Evolutionary conservation across 2,113 vertebrate species (phyloP).

Genomic region (Passerina amoena): DNA sequence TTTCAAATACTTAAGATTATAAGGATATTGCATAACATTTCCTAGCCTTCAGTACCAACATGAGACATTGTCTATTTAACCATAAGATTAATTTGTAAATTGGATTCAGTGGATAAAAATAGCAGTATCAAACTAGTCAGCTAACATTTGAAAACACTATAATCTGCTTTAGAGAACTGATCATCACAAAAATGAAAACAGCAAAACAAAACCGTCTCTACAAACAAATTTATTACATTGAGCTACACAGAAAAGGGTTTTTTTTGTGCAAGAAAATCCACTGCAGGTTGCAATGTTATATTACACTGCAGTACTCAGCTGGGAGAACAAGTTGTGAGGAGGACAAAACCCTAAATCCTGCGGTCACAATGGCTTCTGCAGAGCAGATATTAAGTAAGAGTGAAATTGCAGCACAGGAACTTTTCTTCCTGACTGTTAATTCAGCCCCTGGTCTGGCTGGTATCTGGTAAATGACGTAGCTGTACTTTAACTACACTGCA

Average conservation of each 20-base stretch:
- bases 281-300: not conserved
- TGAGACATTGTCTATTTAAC: not conserved
- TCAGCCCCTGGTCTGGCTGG: not conserved
- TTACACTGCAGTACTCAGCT: not conserved
- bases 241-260: not conserved
- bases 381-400: not conserved
- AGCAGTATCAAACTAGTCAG: not conserved
- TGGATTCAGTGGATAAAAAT: not conserved
- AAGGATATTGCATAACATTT: not conserved
- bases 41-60: not conserved
- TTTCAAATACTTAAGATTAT: not conserved
- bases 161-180: not conserved
- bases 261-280: not conserved
- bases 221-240: not conserved
- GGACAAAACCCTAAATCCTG: not conserved
- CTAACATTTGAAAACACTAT: not conserved
- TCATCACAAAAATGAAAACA: not conserved
- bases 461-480: fast-evolving
- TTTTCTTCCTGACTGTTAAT: not conserved
- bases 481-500: fast-evolving
- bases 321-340: not conserved
- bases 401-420: not conserved
- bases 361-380: not conserved
- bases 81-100: not conserved
- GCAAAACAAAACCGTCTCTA: not conserved